Conservation (phyloP, 2,888 invertebrate species). For the Chrysolina haemoptera region DNA sequence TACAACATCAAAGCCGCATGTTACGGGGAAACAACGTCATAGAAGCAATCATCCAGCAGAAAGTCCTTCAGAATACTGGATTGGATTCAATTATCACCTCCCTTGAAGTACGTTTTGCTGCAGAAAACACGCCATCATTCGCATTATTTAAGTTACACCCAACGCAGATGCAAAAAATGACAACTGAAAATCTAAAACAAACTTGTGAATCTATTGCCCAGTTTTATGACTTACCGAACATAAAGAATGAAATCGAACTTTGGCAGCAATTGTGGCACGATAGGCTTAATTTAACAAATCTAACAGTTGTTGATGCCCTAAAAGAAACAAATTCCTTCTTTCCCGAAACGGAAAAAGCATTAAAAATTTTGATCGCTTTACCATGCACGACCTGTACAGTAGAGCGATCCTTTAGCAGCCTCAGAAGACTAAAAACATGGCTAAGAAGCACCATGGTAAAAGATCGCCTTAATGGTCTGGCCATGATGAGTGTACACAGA, state of each 20-base stretch:
- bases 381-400: too few species aligned
- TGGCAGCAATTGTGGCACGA: constrained; percentile 32
- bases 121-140: constrained; percentile 39
- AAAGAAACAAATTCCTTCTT: constrained; percentile 20
- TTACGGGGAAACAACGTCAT: constrained; percentile 28
- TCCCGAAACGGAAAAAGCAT: neutral
- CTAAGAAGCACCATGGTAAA: too few species aligned
- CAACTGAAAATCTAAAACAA: constrained; percentile 32
- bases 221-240: constrained; percentile 36
- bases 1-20: constrained; percentile 28
- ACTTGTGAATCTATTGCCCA: too few species aligned
- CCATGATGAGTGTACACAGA: constrained; percentile 23
- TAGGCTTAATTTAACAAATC: constrained; percentile 19
- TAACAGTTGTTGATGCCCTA: constrained; percentile 37
- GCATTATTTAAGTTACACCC: constrained; percentile 38
- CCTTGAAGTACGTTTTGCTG: constrained; percentile 30
- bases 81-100: too few species aligned
- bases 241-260: constrained; percentile 32
- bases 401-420: too few species aligned
- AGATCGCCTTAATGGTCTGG: constrained; percentile 18
- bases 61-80: constrained; percentile 33
- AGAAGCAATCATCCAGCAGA: constrained; percentile 29
- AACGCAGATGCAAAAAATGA: constrained; percentile 34
- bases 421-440: too few species aligned
- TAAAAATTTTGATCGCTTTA: too few species aligned